These are phyloP conservation scores for Heliconius sara DNA, from an alignment of 2,888 invertebrate genomes.

Conservation along the genomic window DNA sequence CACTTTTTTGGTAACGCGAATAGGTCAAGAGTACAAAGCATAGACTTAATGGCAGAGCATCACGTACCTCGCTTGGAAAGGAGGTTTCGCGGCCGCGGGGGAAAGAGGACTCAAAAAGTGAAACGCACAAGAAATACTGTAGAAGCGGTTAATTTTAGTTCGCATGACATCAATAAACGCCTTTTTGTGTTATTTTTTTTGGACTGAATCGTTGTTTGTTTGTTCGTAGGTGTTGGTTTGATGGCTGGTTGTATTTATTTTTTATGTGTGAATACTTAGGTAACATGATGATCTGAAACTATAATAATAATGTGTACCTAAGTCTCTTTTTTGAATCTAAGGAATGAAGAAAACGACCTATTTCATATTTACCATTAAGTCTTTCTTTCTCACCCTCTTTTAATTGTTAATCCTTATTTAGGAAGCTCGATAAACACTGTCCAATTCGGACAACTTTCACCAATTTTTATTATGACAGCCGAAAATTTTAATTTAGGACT, in stretches of 20 bases:
- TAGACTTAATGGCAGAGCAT: slow-evolving; percentile 40
- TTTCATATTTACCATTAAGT: too few species aligned
- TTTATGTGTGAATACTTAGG: background rate
- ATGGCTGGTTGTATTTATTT: background rate
- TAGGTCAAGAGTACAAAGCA: slow-evolving; percentile 48
- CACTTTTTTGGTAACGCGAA: slow-evolving; percentile 36
- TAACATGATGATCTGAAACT: too few species aligned
- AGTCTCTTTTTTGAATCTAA: too few species aligned
- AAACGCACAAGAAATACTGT: slow-evolving; percentile 61
- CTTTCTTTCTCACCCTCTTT: too few species aligned
- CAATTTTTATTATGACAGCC: background rate
- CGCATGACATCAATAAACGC: slow-evolving; percentile 35
- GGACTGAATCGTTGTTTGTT: background rate
- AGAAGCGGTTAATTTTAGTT: slow-evolving; percentile 44
- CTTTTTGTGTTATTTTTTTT: background rate
- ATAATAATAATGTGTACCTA: too few species aligned
- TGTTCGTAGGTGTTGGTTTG: background rate
- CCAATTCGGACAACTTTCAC: background rate
- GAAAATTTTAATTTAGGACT: background rate
- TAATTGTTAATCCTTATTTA: too few species aligned
- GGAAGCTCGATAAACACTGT: too few species aligned
- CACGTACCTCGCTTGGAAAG: slow-evolving; percentile 69
- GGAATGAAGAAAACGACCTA: too few species aligned
- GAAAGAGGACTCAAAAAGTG: slow-evolving; percentile 70
- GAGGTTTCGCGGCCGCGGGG: slow-evolving; percentile 73